Percentiles rank a stretch among this genome's conserved stretches.
These are phyloP conservation scores for Hestina assimilis DNA, from an alignment of 1,140 invertebrate genomes.

Conservation along the genomic window DNA sequence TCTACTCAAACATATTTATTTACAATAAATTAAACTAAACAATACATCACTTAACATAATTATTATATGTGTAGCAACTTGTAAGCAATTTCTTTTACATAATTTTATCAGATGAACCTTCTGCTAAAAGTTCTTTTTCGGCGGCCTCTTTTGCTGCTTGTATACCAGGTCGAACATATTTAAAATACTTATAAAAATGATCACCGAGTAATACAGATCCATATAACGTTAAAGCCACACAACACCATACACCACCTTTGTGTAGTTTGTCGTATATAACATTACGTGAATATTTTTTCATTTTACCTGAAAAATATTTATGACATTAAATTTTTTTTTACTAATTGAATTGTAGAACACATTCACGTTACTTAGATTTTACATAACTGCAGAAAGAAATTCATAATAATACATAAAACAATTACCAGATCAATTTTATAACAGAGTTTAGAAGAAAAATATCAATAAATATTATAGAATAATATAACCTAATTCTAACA, in stretches of 20 bases:
- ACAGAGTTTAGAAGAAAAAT: too few relatives aligned
- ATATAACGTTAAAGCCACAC: slow-evolving; percentile 75
- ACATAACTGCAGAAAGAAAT: too few relatives aligned
- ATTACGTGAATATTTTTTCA: slow-evolving; percentile 69
- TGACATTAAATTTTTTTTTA: neutral
- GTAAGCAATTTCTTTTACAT: slow-evolving; percentile 23
- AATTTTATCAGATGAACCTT: slow-evolving; percentile 74
- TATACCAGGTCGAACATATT: slow-evolving; percentile 67
- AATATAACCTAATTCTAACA: too few relatives aligned
- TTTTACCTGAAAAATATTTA: slow-evolving; percentile 53
- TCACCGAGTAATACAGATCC: slow-evolving; percentile 65
- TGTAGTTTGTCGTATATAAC: slow-evolving; percentile 74
- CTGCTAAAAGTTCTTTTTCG: slow-evolving; percentile 68
- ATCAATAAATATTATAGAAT: too few relatives aligned
- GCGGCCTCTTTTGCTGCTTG: slow-evolving; percentile 63
- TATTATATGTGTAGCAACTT: too few relatives aligned
- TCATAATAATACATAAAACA: too few relatives aligned
- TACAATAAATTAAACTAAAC: slow-evolving; percentile 25
- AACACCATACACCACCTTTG: slow-evolving; percentile 73
- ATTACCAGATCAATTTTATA: too few relatives aligned
- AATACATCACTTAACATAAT: slow-evolving; percentile 17
- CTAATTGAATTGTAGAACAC: neutral
- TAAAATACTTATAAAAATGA: slow-evolving; percentile 74
- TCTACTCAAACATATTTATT: slow-evolving; percentile 1
- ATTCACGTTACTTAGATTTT: too few relatives aligned